These are phyloP conservation scores for Python bivittatus DNA, from an alignment of 2,113 vertebrate species.

Conservation along the genomic window DNA sequence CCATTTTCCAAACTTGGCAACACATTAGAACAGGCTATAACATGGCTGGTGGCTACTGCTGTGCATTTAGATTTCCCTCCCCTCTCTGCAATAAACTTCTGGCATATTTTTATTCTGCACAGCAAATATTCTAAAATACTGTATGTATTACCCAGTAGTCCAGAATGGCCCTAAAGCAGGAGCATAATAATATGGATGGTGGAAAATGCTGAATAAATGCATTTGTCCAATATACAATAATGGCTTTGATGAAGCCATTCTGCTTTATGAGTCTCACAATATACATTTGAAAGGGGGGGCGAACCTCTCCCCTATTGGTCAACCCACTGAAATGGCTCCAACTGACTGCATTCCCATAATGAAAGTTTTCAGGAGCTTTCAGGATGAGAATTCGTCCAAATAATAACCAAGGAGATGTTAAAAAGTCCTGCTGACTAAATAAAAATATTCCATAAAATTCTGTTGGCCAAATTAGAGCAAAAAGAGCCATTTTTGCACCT, in stretches of 20 bases:
- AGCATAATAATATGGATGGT: slow-evolving; percentile 49
- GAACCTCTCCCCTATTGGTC: slow-evolving; percentile 61
- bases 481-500: not conserved
- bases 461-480: not conserved
- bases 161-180: slow-evolving; percentile 67
- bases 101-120: slow-evolving; percentile 63
- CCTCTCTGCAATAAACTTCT: slow-evolving; percentile 57
- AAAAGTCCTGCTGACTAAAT: slow-evolving; percentile 58
- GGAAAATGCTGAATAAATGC: slow-evolving; percentile 52
- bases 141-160: slow-evolving; percentile 60
- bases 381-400: slow-evolving; percentile 66
- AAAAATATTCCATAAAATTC: slow-evolving; percentile 43
- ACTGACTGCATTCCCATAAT: slow-evolving; percentile 61
- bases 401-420: slow-evolving; percentile 63
- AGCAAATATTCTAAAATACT: slow-evolving; percentile 55
- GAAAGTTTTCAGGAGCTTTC: slow-evolving; percentile 71
- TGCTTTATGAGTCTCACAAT: slow-evolving; percentile 61
- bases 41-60: slow-evolving; percentile 10
- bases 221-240: slow-evolving; percentile 64
- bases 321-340: slow-evolving; percentile 65
- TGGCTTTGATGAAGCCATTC: slow-evolving; percentile 58
- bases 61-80: slow-evolving; percentile 52
- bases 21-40: slow-evolving; percentile 38
- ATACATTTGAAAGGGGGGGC: slow-evolving; percentile 52
- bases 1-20: slow-evolving; percentile 33